phyloP scores from a whole-genome alignment of 1,140 invertebrate species.

The Acromyrmex echinatior region DNA sequence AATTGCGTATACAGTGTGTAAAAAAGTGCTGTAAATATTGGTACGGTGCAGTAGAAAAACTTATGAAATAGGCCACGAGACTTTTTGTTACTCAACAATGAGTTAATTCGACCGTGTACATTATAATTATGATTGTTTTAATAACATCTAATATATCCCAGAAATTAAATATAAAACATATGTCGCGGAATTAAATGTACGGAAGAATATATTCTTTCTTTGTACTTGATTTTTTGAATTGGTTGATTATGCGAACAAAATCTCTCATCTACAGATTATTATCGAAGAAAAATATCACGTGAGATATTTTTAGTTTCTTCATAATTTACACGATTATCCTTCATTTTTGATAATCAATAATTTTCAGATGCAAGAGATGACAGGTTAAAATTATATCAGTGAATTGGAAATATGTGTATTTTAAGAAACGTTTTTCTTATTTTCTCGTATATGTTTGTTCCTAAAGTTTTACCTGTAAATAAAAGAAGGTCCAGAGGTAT shows the following conservation, averaged over 20 bases:
- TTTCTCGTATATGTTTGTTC: background rate
- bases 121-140: constrained; percentile 22
- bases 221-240: background rate
- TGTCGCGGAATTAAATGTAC: background rate
- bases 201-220: background rate
- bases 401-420: background rate
- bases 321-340: background rate
- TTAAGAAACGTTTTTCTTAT: background rate
- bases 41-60: background rate
- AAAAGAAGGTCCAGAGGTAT: background rate
- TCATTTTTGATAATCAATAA: background rate
- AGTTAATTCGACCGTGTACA: background rate
- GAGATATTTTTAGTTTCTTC: background rate
- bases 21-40: constrained; percentile 23
- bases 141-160: background rate
- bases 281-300: background rate
- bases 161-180: constrained; percentile 11
- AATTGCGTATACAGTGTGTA: constrained; percentile 1
- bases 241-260: background rate
- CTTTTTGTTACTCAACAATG: background rate
- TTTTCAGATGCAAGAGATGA: background rate
- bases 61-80: background rate
- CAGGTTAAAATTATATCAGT: background rate
- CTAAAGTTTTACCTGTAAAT: background rate
- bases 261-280: background rate